Evolutionary conservation across 1,140 invertebrate species (phyloP), one percentile per base, ranked within the genome.

Genomic region (Helicoverpa armigera): DNA sequence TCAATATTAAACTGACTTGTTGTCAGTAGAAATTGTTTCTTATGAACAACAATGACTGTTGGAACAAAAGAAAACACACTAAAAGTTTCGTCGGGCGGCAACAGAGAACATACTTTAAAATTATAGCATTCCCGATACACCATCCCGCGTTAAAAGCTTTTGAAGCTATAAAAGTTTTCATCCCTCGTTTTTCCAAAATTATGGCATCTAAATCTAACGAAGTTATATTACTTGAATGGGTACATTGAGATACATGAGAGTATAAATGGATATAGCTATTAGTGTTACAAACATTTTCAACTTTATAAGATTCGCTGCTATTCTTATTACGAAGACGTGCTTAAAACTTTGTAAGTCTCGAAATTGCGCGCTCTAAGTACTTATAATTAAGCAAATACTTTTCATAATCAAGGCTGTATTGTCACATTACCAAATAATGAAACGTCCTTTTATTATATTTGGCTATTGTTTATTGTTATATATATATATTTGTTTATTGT

Each of bases 91-190:
- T 35, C 13, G 29, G 48, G 51, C 14, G 29, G 53, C 13, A 35
- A 16, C 51, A 29, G 29, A 29, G 70, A 73, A 73, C 70, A 73
- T 73, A 73, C 70, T 73, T 73, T 73, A 43, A 73, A 73, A 73
- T 73, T 73, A 73, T 73, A 73, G 70, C 70, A 73, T 73, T 61
- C 61, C 76, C 61, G 76, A 69, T 78, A 78, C 76, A 79, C 76
- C 63, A 70, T 58, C 53, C 53, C 23, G 50, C 51, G 63, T 79
- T 79, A 79, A 79, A 79, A 79, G 65, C 76, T 81, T 74, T 63
- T n/a, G 60, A 65, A 73, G 72, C 61, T 43, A 29, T 31, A 58
- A 74, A 65, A 81, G 54, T 74, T 74, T 74, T 60, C 72, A 60
- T 35, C 29, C 43, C 56, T 50, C 56, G 35, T 61, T 75, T 61